Percentiles rank a stretch among this genome's conserved stretches.
phyloP scores from a whole-genome alignment of 2,113 vertebrate genomes.

The Nettapus auritus region DNA sequence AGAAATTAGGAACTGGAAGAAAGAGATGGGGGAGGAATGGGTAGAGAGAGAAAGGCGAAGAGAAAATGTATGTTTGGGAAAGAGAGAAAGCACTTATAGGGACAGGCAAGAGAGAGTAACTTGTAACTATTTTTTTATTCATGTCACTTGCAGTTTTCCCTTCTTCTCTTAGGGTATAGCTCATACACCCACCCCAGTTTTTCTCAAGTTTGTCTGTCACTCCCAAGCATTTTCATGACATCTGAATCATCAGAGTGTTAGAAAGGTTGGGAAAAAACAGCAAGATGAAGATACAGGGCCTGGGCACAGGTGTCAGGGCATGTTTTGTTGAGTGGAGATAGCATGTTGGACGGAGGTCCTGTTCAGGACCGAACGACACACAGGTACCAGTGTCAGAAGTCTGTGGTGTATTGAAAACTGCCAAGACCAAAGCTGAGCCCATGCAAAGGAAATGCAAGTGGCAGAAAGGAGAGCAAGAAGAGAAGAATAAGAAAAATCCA shows the following conservation, averaged over 20 bases:
- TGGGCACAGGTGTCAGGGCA: accelerated
- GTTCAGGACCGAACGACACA: neutral
- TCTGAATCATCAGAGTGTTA: neutral
- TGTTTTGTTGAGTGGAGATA: neutral
- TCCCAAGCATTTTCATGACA: neutral
- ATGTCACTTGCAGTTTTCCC: neutral
- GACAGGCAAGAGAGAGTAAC: neutral
- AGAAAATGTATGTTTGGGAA: neutral
- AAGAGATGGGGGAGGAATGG: neutral
- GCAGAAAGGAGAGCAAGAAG: neutral
- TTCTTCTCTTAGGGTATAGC: neutral
- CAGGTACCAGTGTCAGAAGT: neutral
- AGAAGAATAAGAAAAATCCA: neutral
- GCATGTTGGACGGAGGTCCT: neutral
- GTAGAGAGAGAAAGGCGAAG: neutral
- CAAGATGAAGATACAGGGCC: neutral
- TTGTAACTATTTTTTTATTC: neutral
- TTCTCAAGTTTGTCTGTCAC: neutral
- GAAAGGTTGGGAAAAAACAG: neutral
- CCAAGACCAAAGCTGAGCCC: neutral
- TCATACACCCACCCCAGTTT: neutral
- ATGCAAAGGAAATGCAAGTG: neutral
- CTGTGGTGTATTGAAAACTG: neutral
- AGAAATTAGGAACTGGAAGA: neutral
- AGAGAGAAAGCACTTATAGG: neutral